Base-by-base conservation (phyloP, 2,113 vertebrate species). In the Oreochromis tanganicae region DNA sequence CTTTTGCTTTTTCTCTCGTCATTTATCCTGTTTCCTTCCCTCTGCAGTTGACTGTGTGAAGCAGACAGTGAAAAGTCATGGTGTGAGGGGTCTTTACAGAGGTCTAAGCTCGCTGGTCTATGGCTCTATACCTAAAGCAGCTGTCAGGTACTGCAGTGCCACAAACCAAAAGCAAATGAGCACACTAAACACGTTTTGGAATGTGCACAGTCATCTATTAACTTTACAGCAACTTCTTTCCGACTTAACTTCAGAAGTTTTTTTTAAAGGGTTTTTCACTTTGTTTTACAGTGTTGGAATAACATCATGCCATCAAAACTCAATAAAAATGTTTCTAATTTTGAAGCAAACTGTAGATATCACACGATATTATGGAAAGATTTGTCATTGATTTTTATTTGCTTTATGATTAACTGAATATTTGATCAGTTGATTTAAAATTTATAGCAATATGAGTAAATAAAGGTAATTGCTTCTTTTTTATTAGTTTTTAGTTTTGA, bases 51-150 rank as follows among this genome's bases (percentile, higher is more conserved):
- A 98, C 94, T 98, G 97, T 6, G 98, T 98, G 94, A 97, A 96
- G 93, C 97, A 98, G 95, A 98, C 97, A 0, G 97, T 98, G 21
- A 92, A 91, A 7, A 85, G 95, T 92, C 97, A 98, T 95, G 97
- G 97, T 14, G 89, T 98, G 59, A 96, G 91, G 55, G 98, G 98
- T 56, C 96, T 98, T 13, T 98, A 98, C 89, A 93, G 98, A 52
- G 98, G 98, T 3, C 97, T 98, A 56, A 98, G 97, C 94, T 98
- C 97, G 0, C 94, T 98, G 91, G 19, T 98, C 12, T 98, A 98
- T 0, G 99, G 99, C 16, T 99, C 98, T 83, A 99, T 99, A 63
- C 99, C 99, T 4, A 99, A 99, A 95, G 97, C 99, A 1, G 98
- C 98, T 0, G 98, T 99, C 93, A 98, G 98, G 98, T 99, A 93